Evolutionary conservation across 2,888 invertebrate species (phyloP), one percentile per base, ranked within the genome.

Genomic region (Drosophila birchii): DNA sequence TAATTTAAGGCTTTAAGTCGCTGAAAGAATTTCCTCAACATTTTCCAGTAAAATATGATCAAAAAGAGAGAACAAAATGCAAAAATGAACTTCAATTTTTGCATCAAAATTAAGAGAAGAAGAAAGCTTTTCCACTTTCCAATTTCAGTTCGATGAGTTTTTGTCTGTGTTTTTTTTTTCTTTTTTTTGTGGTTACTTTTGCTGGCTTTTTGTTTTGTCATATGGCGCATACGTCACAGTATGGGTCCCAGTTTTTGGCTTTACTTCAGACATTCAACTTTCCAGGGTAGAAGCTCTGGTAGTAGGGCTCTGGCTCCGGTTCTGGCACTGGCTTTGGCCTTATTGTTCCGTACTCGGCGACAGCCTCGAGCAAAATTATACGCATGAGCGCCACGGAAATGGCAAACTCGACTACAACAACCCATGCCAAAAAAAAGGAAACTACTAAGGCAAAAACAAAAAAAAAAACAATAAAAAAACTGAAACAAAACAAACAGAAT

Each of bases 381-480:
- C 89, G 89, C 88, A 83, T 86, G 88, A 83, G 86, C 79, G 83
- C 88, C 72, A 86, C 88, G 80, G 89, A 86, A 89, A 89, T 89
- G 88, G 86, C 89, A 88, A 88, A 78, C 89, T 86, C 79, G 78
- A 68, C 76, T 78, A 45, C 78, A 77, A 80, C 72, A 79, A 67
- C 69, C 44, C 57, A 56, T 67, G 66, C 69, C 63, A 73, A 77
- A 78, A 86, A 76, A 83, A 77, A 79, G 75, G 75, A 77, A 85
- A 76, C 73, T 78, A 88, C 69, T 29, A 44, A 44, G 76, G 51
- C 71, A 3, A 23, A 23, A 23, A 23, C 23, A 29, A 29, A 29
- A 29, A 62, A 60, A 45, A 54, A 63, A 64, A 64, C 64, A 16
- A 57, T 14, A 75, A 64, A 84, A 76, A 84, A 84, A 78, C 66